A percentile compares a stretch with the other conserved stretches of the same genome.
These are phyloP conservation scores for Polyploca ridens DNA, from an alignment of 2,888 invertebrate species.

Conservation along the genomic window DNA sequence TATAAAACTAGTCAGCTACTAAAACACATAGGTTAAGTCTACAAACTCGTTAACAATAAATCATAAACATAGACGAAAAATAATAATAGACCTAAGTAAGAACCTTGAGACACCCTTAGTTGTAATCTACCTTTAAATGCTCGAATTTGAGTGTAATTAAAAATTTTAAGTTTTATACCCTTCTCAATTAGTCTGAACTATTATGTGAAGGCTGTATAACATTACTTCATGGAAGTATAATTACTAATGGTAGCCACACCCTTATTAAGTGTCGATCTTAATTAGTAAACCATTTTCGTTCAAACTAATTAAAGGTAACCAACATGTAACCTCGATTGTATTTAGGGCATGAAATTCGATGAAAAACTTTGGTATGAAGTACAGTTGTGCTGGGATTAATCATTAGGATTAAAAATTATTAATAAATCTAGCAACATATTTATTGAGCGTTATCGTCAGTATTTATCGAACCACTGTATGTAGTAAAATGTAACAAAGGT, in stretches of 20 bases:
- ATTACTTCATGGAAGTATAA: conserved; percentile 32
- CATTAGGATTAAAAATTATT: background rate
- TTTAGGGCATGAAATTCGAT: conserved; percentile 19
- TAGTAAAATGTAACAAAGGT: too few relatives aligned
- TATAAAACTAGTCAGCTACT: background rate
- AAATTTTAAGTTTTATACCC: background rate
- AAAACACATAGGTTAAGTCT: background rate
- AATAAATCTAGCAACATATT: too few relatives aligned
- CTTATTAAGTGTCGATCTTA: conserved; percentile 26
- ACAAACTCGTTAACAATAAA: too few relatives aligned
- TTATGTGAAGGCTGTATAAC: conserved; percentile 11
- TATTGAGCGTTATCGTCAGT: too few relatives aligned
- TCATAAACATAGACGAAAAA: background rate
- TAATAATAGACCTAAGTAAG: background rate
- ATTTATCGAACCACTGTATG: too few relatives aligned
- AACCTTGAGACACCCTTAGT: background rate
- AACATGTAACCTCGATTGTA: conserved; percentile 9
- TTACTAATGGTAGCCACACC: conserved; percentile 25
- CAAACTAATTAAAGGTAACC: conserved; percentile 16
- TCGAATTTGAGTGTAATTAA: background rate
- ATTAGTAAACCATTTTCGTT: conserved; percentile 27
- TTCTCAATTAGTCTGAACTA: background rate
- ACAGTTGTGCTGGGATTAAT: background rate
- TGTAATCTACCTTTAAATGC: background rate
- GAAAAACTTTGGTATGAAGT: background rate